These are phyloP conservation scores for Delichon dasypus DNA, from an alignment of 2,797 vertebrate genomes.

Conservation along the genomic window DNA sequence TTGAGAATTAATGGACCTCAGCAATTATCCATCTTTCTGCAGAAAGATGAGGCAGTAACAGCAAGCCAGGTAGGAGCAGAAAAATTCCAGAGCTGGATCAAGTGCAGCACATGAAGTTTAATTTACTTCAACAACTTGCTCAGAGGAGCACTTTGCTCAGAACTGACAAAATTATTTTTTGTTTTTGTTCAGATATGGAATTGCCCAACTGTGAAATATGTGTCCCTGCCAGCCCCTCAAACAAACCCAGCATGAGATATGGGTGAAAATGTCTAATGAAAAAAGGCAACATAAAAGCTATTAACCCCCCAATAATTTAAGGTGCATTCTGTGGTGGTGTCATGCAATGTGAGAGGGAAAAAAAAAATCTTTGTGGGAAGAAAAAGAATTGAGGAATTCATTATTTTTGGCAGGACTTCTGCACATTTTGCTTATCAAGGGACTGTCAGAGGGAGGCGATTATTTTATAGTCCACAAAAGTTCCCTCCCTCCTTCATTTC, in stretches of 20 bases:
- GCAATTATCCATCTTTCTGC: background rate
- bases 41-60: background rate
- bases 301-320: background rate
- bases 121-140: background rate
- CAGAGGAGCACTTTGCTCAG: background rate
- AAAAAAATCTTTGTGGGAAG: background rate
- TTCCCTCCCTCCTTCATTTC: background rate
- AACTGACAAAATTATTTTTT: background rate
- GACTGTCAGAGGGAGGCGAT: background rate
- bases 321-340: background rate
- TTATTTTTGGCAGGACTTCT: slow-evolving; percentile 6
- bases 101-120: background rate
- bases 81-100: background rate
- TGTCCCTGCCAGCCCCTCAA: background rate
- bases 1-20: background rate
- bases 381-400: background rate
- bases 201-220: background rate
- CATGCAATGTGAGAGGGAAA: background rate
- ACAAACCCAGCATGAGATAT: accelerated
- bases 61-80: background rate
- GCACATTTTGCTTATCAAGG: background rate
- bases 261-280: background rate
- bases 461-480: background rate
- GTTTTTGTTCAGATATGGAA: background rate
- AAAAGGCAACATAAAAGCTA: background rate